These are phyloP conservation scores for Tuta absoluta DNA, from an alignment of 2,888 invertebrate species.

Conservation along the genomic window DNA sequence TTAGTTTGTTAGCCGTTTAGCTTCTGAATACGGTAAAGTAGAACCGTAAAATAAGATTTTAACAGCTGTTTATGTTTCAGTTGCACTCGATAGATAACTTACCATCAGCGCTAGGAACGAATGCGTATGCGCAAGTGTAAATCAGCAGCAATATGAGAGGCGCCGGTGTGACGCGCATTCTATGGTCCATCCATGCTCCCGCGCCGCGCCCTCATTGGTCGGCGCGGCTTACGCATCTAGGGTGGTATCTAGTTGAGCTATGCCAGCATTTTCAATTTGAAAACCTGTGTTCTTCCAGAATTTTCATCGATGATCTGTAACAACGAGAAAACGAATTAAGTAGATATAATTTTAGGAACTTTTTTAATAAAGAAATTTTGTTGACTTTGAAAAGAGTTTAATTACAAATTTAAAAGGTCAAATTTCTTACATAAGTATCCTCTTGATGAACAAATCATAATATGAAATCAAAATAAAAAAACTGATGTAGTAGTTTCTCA, in stretches of 20 bases:
- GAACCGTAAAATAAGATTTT: too few species aligned
- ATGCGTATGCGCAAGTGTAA: conserved; percentile 58
- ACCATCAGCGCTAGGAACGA: conserved; percentile 74
- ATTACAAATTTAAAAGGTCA: too few species aligned
- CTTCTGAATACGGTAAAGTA: too few species aligned
- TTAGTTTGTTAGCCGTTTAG: too few species aligned
- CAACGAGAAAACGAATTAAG: neutral
- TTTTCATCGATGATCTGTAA: neutral
- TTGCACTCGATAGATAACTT: conserved; percentile 31
- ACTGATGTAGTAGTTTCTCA: neutral
- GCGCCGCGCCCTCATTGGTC: conserved; percentile 59
- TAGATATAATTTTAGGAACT: neutral
- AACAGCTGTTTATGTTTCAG: too few species aligned
- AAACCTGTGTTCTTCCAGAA: too few species aligned
- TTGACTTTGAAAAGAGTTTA: too few species aligned
- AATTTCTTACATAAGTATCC: too few species aligned
- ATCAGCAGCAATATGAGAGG: conserved; percentile 65
- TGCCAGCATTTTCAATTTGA: neutral
- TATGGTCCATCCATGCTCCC: conserved; percentile 77
- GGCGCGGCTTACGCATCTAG: conserved; percentile 19
- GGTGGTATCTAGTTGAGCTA: conserved; percentile 9
- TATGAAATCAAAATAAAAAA: too few species aligned
- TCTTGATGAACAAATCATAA: too few species aligned
- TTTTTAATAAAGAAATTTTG: neutral
- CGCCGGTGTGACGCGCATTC: conserved; percentile 74